Base-by-base conservation (phyloP, 2,797 vertebrate genomes). In the Acanthurus tractus region DNA sequence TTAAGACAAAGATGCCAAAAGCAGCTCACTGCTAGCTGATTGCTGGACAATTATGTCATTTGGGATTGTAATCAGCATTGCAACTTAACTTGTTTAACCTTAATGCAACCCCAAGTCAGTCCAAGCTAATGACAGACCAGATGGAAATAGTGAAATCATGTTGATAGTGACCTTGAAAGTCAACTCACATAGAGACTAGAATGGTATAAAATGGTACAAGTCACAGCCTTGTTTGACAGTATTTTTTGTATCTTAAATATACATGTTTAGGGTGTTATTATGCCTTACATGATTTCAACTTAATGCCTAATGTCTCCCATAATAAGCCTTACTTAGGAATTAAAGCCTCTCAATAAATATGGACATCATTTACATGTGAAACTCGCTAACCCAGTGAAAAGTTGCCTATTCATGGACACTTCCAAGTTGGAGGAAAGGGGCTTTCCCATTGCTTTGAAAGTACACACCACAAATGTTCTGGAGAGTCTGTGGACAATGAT, bases 361-460 rank as follows among this genome's bases (percentile, higher is more conserved):
- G 59, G 25, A 59, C 48, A 18, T 54, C 2, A 12, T 59, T 74
- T 64, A 34, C 53, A 81, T 67, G 63, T 79, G 13, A 70, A 76
- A 86, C 62, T 36, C 57, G 63, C 63, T 63, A 71, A 80, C 56
- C 66, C 71, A 74, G 62, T 34, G 15, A 76, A 87, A 86, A 79
- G 68, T 72, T 84, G 81, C 81, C 85, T 83, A 78, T 74, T 90
- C 85, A 86, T 1, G 4, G 48, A 88, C 67, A 76, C 58, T 73
- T 85, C 80, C 63, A 22, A 81, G 70, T 78, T 50, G 54, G 42
- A 79, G 46, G 46, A 49, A 69, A 68, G 84, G 89, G 82, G 74
- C 76, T 91, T 89, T 89, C 79, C 88, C 72, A 40, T 46, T 68
- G 20, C 86, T 86, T 80, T 91, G 70, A 84, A 86, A 69, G 67